Evolutionary conservation across 2,888 invertebrate species (phyloP).

Genomic region (Nebria salina): DNA sequence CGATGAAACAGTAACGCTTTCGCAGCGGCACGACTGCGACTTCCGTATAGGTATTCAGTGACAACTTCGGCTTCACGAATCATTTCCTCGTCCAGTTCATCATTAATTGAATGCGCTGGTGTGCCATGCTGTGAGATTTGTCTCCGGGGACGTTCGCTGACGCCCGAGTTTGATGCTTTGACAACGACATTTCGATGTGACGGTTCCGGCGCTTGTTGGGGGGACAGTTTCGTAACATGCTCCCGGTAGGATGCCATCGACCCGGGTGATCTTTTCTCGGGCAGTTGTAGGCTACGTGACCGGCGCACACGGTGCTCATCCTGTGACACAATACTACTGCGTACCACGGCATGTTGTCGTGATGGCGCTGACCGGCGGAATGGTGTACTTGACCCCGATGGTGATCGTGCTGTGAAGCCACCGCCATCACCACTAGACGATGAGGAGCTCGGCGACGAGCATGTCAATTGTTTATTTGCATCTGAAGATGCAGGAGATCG

Average conservation of each 20-base stretch:
- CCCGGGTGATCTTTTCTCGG: slow-evolving; percentile 67
- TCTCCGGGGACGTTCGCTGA: slow-evolving; percentile 26
- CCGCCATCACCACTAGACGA: slow-evolving; percentile 56
- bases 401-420: slow-evolving; percentile 51
- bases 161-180: slow-evolving; percentile 44
- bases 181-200: slow-evolving; percentile 45
- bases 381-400: slow-evolving; percentile 52
- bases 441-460: slow-evolving; percentile 55
- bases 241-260: slow-evolving; percentile 50
- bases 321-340: slow-evolving; percentile 46
- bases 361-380: slow-evolving; percentile 51
- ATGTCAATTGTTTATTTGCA: slow-evolving; percentile 55
- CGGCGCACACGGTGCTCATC: slow-evolving; percentile 62
- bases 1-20: slow-evolving; percentile 63
- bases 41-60: slow-evolving; percentile 67
- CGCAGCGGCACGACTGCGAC: slow-evolving; percentile 65
- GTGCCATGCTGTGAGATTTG: slow-evolving; percentile 25
- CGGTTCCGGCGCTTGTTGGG: slow-evolving; percentile 49
- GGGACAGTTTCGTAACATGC: slow-evolving; percentile 44
- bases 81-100: slow-evolving; percentile 62
- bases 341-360: slow-evolving; percentile 28
- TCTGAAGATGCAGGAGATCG: slow-evolving; percentile 60
- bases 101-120: slow-evolving; percentile 50
- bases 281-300: slow-evolving; percentile 71
- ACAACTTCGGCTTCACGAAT: slow-evolving; percentile 68